Base-by-base conservation (phyloP, 2,888 invertebrate species). In the Lysandra bellargus region DNA sequence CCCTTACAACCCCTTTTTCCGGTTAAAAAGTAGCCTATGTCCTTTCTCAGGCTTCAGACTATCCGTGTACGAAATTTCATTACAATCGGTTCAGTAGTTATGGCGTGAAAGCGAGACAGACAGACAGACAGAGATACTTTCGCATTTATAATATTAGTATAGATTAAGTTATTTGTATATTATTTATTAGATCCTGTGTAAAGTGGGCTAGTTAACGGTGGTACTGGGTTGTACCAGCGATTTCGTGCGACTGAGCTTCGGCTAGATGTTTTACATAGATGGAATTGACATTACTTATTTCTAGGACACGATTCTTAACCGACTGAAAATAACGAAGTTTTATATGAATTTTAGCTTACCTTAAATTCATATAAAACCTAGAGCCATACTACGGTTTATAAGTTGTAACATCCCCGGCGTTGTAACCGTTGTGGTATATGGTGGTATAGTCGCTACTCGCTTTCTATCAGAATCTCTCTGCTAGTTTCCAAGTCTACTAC, bases 201-300 rank as follows among this genome's bases (percentile, higher is more conserved):
- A 76, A 57, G 53, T 57, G 57, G 53, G 57, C 37, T 76, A 23
- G 49, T 57, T 76, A 75, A 75, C 75, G 75, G 75, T 76, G 53
- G 30, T 76, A 12, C 49, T 53, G 75, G 75, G 9, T 53, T 44
- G 14, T 44, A 74, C 40, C 40, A n/a, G 73, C 44, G 40, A 74
- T 23, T 74, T 74, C 73, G 37, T 74, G 40, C 73, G 73, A n/a
- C 4, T 74, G n/a, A 74, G 44, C 73, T 74, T 44, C 5, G 5
- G 14, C 33, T 33, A 69, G 33, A 33, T 69, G 69, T 69, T 69
- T 69, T 69, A 33, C 33, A 69, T 69, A 69, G 69, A 69, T 69
- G 37, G 69, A 33, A 69, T 37, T 69, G 69, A 33, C 69, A 69
- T 37, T 69, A 37, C 33, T 14, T 69, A 69, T 69, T 37, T 37